Percentiles rank a stretch among this genome's conserved stretches.
These are phyloP conservation scores for Dunckerocampus dactyliophorus DNA, from an alignment of 2,113 vertebrate species.

Conservation along the genomic window DNA sequence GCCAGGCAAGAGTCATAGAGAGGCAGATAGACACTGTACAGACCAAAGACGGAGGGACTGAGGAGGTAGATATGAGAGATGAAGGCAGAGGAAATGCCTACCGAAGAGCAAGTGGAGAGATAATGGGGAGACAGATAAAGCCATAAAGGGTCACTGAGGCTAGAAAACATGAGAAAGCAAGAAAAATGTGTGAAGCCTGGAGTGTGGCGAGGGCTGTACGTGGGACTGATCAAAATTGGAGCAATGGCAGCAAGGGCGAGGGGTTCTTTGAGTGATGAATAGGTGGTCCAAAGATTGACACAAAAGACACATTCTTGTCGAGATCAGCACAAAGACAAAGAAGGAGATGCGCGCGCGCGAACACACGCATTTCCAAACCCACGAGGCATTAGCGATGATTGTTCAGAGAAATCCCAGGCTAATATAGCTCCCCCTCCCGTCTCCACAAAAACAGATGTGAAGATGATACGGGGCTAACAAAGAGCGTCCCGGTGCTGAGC, in stretches of 20 bases:
- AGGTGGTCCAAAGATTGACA: constrained; percentile 38
- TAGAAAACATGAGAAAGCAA: constrained; percentile 36
- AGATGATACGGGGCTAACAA: constrained; percentile 47
- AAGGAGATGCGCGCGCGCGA: neutral
- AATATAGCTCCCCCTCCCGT: constrained; percentile 35
- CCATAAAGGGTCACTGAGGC: constrained; percentile 45
- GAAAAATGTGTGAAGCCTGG: constrained; percentile 15
- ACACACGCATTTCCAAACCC: too few relatives aligned
- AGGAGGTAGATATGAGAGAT: constrained; percentile 7
- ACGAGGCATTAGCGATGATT: constrained; percentile 32
- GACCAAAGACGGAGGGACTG: neutral
- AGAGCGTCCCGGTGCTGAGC: constrained; percentile 24
- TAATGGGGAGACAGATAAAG: constrained; percentile 46
- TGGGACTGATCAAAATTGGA: constrained; percentile 14
- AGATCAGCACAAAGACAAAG: constrained; percentile 36
- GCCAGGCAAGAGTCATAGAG: constrained; percentile 28
- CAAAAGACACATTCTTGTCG: constrained; percentile 29
- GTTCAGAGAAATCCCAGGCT: constrained; percentile 30
- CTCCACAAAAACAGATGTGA: constrained; percentile 35
- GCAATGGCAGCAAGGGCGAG: constrained; percentile 9
- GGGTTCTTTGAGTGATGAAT: constrained; percentile 37
- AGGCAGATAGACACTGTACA: constrained; percentile 33
- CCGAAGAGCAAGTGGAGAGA: constrained; percentile 23
- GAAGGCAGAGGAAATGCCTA: neutral
- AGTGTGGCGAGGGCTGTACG: constrained; percentile 29